Evolutionary conservation across 2,113 vertebrate species (phyloP), one percentile per base, ranked within the genome.

Genomic region (Pomatostomus ruficeps): DNA sequence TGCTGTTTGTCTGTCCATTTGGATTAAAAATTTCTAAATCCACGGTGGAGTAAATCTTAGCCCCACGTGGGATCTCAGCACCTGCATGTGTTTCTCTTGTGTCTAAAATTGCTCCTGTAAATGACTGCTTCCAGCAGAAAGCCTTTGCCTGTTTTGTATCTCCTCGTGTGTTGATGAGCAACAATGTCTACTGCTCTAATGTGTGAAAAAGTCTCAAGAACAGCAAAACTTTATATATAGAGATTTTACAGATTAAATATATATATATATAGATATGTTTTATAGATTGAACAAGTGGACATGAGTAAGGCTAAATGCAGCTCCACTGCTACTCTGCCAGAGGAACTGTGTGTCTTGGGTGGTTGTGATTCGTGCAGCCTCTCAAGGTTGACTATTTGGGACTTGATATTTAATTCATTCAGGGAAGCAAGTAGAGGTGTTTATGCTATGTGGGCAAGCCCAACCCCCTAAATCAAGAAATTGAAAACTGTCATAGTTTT

Each of bases 191-290:
- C 19, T 45, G 61, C 52, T 59, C 52, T 12, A 22, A 19, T 46
- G 14, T 19, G 9, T 67, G n/a, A 25, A 31, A 49, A 49, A 66
- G 42, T 31, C 35, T 72, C 51, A 66, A 33, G 16, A 76, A 31
- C 9, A 79, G 6, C 0, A 7, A 71, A 62, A 46, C 4, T 24
- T 36, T 16, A 16, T 6, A 36, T 3, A 38, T 4, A 36, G 1
- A 31, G 4, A 45, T 74, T 45, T 61, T 23, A 33, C 12, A 51
- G 33, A 15, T 68, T 36, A 57, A 17, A 52, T 7, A 68, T 14
- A 33, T 15, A 29, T 65, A 38, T 45, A 48, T 10, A 11, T 52
- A 31, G 54, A 35, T 26, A 46, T 2, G 8, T 25, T 82, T 79
- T 82, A 46, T 9, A 45, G 48, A 38, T 35, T 23, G 57, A 26